Percentiles rank a stretch among this genome's conserved stretches.
Conservation (phyloP, 1,140 invertebrate genomes). For the Aphidius ervi region DNA sequence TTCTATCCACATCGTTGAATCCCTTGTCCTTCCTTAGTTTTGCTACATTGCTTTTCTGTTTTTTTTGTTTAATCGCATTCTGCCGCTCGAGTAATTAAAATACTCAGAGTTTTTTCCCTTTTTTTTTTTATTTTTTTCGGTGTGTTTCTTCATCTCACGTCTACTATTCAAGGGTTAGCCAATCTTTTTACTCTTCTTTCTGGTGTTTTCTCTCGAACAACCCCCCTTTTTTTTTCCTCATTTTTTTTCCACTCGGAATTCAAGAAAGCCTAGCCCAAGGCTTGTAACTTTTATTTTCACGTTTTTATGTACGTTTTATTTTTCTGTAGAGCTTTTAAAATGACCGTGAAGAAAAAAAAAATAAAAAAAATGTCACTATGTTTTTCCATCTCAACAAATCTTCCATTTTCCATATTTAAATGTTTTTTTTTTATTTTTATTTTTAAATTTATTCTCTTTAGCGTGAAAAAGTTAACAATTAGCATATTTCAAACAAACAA, state of each 20-base stretch:
- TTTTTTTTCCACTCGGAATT: no score
- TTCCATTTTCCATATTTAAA: no score
- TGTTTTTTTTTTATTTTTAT: no score
- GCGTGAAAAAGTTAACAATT: no score
- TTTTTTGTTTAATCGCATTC: conserved; percentile 30
- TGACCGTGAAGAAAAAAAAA: no score
- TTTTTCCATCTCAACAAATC: not conserved
- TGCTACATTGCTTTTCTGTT: conserved; percentile 28
- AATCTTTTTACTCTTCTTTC: conserved; percentile 9
- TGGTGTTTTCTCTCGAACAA: not conserved
- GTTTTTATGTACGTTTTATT: no score
- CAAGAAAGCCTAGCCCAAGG: no score
- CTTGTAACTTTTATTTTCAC: no score
- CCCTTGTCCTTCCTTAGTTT: conserved; percentile 22
- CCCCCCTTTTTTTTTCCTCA: not conserved
- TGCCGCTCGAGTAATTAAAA: conserved; percentile 31
- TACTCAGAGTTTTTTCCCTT: conserved; percentile 22
- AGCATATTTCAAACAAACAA: no score
- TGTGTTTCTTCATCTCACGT: not conserved
- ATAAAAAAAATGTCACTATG: not conserved
- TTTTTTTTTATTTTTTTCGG: conserved; percentile 16
- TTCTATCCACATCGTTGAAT: conserved; percentile 25
- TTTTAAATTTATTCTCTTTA: no score
- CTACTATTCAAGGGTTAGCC: conserved; percentile 4
- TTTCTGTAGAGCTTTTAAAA: no score